Base-by-base conservation (phyloP, 1,140 invertebrate species). In the Lethrus apterus region DNA sequence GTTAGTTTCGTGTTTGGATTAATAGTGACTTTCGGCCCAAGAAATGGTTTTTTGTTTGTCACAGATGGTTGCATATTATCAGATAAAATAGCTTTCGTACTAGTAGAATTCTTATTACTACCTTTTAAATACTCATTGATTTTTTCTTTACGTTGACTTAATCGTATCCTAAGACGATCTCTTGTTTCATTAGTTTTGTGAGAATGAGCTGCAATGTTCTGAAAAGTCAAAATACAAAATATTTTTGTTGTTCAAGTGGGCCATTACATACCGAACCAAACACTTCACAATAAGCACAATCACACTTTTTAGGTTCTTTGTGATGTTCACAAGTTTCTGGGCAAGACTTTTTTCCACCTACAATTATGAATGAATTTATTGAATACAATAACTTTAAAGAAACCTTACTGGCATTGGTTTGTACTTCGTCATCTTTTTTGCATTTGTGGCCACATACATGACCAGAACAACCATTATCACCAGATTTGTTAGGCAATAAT, bases 131-230 rank as follows among this genome's bases (percentile, higher is more conserved):
- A 17, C 14, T 44, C 47, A 21, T 41, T 40, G 3, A 45, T 44
- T 34, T 46, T 61, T 50, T 54, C 53, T 17, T 55, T 58, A 15
- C 55, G 53, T 45, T 71, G 67, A 24, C 65, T 62, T 13, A 71
- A 53, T 43, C 70, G 68, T 42, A 66, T 70, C 34, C 70, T 63
- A 30, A 73, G 51, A 18, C 70, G 60, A 54, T 71, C 69, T 8
- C 70, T 63, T 1, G 69, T 69, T 52, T 73, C 70, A 20, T 66
- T 70, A 21, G 64, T 64, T 48, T 59, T 58, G 15, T 57, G 54
- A 7, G 47, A 38, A 24, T 52, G 46, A 13, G 44, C 20, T 17
- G 51, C 10, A 13, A 36, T 15, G 11, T 23, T 35, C 21, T 33
- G 11, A 13, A 38, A 46, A 15, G 17, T 13, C 7, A 44, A 32